Conservation (phyloP, 92 coral and sea anemone genomes). For the Umimayanthus kanabou region DNA sequence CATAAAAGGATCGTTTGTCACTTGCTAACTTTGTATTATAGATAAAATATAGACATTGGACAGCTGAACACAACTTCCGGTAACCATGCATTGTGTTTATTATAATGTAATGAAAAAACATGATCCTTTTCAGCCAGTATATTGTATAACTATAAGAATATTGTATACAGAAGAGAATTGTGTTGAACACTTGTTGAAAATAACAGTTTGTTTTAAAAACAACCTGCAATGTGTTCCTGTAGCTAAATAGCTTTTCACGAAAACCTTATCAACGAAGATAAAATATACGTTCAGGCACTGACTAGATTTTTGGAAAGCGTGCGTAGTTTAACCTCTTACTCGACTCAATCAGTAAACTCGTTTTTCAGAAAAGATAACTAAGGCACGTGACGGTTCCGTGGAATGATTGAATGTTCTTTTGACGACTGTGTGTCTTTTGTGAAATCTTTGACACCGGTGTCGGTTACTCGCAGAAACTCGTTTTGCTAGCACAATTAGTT, state of each 20-base stretch:
- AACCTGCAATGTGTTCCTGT: background rate
- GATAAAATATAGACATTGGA: background rate
- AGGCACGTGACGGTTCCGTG: no score
- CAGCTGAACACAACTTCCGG: background rate
- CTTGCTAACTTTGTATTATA: no score
- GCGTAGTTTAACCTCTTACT: no score
- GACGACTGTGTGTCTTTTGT: no score
- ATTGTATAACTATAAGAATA: background rate
- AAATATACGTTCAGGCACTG: background rate
- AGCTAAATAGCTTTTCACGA: background rate
- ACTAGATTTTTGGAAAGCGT: no score
- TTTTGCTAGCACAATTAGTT: background rate
- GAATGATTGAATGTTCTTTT: no score
- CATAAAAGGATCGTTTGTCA: background rate
- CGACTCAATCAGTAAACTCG: background rate
- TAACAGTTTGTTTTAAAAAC: background rate
- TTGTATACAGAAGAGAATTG: background rate
- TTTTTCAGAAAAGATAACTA: background rate
- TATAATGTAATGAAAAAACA: background rate
- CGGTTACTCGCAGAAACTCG: background rate
- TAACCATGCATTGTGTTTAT: background rate
- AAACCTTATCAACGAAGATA: background rate
- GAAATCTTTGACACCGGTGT: no score
- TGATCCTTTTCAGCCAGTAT: background rate
- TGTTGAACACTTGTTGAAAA: background rate